These are phyloP conservation scores for Penelope pileata DNA, from an alignment of 2,113 vertebrate species.

Conservation along the genomic window DNA sequence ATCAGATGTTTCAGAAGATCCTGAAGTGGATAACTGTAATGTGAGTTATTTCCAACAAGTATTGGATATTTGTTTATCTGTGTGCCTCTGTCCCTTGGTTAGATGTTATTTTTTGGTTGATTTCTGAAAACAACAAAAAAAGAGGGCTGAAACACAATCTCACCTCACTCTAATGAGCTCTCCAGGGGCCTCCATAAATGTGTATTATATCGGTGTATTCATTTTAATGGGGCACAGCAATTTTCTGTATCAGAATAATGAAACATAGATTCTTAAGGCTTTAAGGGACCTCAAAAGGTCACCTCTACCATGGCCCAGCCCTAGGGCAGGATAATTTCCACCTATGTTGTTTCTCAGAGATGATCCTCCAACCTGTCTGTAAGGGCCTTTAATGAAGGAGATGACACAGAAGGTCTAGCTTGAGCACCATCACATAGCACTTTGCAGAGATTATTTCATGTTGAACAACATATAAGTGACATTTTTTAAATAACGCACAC, in stretches of 20 bases:
- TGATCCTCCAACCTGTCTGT: background rate
- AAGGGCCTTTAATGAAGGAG: conserved; percentile 17
- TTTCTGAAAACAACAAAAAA: background rate
- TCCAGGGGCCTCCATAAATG: background rate
- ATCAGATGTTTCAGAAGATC: background rate
- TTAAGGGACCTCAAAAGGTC: conserved; percentile 36
- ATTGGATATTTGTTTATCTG: background rate
- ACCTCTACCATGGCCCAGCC: conserved; percentile 6
- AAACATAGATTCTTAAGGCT: background rate
- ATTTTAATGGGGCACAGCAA: conserved; percentile 33
- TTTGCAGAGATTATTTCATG: background rate
- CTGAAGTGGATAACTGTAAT: background rate
- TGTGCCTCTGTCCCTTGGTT: background rate
- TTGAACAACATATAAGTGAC: background rate
- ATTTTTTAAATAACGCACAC: background rate
- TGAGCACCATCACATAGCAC: background rate
- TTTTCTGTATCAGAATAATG: conserved; percentile 37
- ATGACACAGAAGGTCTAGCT: background rate
- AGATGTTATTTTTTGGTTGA: background rate
- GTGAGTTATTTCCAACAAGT: background rate
- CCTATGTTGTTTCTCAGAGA: background rate
- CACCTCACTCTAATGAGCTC: conserved; percentile 57
- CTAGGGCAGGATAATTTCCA: conserved; percentile 37
- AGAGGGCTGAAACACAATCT: conserved; percentile 6
- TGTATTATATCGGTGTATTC: background rate